Evolutionary conservation across 2,888 invertebrate species (phyloP), one percentile per base, ranked within the genome.

Genomic region (Synanthedon tipuliformis): DNA sequence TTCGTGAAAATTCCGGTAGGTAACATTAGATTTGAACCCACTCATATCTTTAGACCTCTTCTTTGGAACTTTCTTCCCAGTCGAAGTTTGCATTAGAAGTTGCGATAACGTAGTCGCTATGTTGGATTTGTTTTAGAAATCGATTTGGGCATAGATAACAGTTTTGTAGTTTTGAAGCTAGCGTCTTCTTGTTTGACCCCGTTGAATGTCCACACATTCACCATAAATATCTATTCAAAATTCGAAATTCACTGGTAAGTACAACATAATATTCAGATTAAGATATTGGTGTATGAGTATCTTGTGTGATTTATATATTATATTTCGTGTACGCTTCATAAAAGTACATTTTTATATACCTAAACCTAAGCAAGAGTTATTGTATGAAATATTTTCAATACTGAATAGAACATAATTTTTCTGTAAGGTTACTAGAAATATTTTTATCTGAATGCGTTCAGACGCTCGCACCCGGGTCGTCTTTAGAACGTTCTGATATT

Each of bases 71-170:
- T 79, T 79, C 75, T 73, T 78, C 75, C 78, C 83, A 78, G 80
- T 79, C 81, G 76, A 78, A 82, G 75, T 83, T 83, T 80, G 79
- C 81, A 81, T 82, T 86, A 86, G 84, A 78, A 75, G 68, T 81
- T 83, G 80, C 81, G 81, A 81, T 76, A 69, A 77, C 68, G 84
- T 87, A 86, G 84, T 82, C 80, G 84, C 86, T 84, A 81, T 76
- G 68, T 76, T 83, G 78, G 64, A 82, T 70, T 80, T 81, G 74
- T 75, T 77, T 81, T 83, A 85, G 85, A 76, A 68, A 73, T 81
- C 76, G 76, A 80, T 73, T 80, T 79, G 79, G 80, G 81, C 73
- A 73, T 77, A 82, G 81, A 80, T 74, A 71, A 70, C 71, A 70
- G 69, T 77, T 81, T 78, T 75, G 85, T 85, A 85, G 84, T 75